Conservation (phyloP, 1,140 invertebrate genomes). For the Halotydeus destructor region DNA sequence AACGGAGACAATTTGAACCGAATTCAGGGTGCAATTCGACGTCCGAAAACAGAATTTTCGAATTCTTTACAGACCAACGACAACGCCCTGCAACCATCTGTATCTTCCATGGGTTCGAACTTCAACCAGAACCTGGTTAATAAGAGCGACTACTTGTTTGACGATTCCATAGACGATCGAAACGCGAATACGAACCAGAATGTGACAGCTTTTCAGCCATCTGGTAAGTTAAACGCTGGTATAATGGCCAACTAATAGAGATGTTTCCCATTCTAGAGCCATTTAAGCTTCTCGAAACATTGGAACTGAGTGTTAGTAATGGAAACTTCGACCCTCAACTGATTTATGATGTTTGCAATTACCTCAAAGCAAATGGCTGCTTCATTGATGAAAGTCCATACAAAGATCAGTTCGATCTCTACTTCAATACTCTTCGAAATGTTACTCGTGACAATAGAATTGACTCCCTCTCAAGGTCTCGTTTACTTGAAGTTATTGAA, state of each 20-base stretch:
- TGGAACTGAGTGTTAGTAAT: conserved; percentile 11
- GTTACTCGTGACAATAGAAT: conserved; percentile 53
- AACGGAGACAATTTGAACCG: too few species aligned
- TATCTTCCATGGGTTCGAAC: neutral
- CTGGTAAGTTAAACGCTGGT: too few species aligned
- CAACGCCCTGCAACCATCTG: too few species aligned
- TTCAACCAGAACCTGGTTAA: neutral
- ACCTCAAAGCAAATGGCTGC: conserved; percentile 8
- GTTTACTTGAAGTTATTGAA: conserved; percentile 68
- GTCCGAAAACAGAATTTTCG: too few species aligned
- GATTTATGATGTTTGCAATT: conserved; percentile 9
- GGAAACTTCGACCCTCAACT: conserved; percentile 8
- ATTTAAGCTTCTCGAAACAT: conserved; percentile 9
- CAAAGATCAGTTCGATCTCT: conserved; percentile 39
- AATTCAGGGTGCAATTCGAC: too few species aligned
- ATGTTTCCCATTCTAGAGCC: neutral
- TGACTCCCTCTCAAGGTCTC: conserved; percentile 52
- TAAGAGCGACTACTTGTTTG: neutral
- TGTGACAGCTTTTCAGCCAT: too few species aligned
- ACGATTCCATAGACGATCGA: too few species aligned
- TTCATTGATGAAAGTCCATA: conserved; percentile 3
- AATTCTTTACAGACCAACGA: too few species aligned
- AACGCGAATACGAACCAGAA: neutral
- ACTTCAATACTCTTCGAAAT: conserved; percentile 62
- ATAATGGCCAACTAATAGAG: too few species aligned